These are phyloP conservation scores for Nebria ingens DNA, from an alignment of 1,140 invertebrate species.

Conservation along the genomic window DNA sequence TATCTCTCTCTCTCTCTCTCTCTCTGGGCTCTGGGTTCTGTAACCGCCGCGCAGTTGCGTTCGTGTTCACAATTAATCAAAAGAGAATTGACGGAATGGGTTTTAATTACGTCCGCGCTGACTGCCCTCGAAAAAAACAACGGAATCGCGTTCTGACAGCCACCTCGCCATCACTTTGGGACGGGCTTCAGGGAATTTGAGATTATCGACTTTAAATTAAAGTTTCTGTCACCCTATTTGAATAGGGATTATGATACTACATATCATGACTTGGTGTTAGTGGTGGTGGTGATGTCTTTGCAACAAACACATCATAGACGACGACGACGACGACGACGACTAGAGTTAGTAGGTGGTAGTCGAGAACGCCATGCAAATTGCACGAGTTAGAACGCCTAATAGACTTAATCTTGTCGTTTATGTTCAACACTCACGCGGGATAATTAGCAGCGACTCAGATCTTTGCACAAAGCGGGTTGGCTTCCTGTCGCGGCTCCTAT, in stretches of 20 bases:
- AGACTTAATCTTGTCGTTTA: slow-evolving; percentile 35
- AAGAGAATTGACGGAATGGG: slow-evolving; percentile 32
- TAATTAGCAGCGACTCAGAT: slow-evolving; percentile 31
- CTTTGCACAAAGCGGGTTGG: slow-evolving; percentile 23
- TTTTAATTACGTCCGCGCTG: slow-evolving; percentile 25
- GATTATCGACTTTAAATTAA: too few relatives aligned
- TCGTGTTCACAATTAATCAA: slow-evolving; percentile 33
- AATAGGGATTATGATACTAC: too few relatives aligned
- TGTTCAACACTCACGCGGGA: slow-evolving; percentile 32
- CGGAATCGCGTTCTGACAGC: background rate
- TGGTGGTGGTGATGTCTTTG: too few relatives aligned
- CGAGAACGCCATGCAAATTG: slow-evolving; percentile 29
- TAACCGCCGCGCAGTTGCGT: background rate
- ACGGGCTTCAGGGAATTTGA: too few relatives aligned
- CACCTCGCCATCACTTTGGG: too few relatives aligned
- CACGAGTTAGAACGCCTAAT: slow-evolving; percentile 32
- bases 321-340: too few relatives aligned
- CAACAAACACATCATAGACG: too few relatives aligned
- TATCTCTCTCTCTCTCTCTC: background rate
- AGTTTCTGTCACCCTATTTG: too few relatives aligned
- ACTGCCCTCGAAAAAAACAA: background rate
- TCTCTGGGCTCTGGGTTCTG: background rate
- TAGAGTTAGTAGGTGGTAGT: too few relatives aligned
- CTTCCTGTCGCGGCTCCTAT: slow-evolving; percentile 20
- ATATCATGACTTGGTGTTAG: too few relatives aligned